Evolutionary conservation across 1,140 invertebrate genomes (phyloP).

Genomic region (Lepidurus couesii): DNA sequence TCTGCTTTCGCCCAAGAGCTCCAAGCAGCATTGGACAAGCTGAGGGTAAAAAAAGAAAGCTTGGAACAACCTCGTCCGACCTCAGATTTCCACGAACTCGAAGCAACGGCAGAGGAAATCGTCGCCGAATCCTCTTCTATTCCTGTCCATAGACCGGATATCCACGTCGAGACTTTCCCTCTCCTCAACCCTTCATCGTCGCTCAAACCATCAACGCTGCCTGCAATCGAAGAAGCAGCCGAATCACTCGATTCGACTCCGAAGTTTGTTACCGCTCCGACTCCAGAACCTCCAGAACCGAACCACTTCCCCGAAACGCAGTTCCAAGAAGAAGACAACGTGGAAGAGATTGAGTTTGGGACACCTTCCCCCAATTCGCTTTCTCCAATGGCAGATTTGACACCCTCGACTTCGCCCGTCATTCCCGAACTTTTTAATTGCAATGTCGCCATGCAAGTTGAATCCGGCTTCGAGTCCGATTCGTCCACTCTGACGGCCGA

Average conservation of each 20-base stretch:
- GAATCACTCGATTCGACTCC: background rate
- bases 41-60: background rate
- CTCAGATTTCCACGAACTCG: background rate
- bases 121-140: background rate
- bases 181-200: background rate
- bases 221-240: background rate
- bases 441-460: background rate
- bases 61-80: background rate
- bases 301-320: background rate
- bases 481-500: background rate
- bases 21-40: background rate
- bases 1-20: background rate
- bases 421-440: background rate
- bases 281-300: background rate
- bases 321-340: background rate
- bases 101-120: background rate
- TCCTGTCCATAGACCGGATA: background rate
- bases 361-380: background rate
- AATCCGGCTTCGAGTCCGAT: constrained; percentile 7
- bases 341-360: background rate
- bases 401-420: background rate
- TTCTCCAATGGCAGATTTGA: background rate
- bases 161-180: background rate
- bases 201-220: background rate
- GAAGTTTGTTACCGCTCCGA: background rate